phyloP scores from a whole-genome alignment of 1,140 invertebrate genomes.

The Sitophilus oryzae region DNA sequence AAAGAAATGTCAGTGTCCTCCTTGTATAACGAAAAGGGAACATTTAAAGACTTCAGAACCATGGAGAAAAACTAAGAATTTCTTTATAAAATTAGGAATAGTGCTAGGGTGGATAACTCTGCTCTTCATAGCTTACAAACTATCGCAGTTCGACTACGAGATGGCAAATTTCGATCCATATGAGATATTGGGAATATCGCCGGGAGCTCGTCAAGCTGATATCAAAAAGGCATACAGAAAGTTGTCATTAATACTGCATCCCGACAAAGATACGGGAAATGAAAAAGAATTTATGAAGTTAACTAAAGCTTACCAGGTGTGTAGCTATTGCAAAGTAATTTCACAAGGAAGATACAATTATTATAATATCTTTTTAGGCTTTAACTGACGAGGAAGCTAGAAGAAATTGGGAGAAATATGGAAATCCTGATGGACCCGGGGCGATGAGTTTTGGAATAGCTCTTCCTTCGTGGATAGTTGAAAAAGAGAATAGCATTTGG shows the following conservation, averaged over 20 bases:
- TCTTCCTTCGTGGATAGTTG: constrained; percentile 99
- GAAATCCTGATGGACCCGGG: constrained; percentile 98
- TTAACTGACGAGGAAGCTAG: constrained; percentile 94
- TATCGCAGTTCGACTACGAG: constrained; percentile 95
- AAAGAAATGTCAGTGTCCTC: constrained; percentile 80
- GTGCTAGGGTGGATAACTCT: constrained; percentile 85
- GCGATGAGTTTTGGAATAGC: constrained; percentile 99
- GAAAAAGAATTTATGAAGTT: constrained; percentile 96
- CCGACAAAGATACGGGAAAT: constrained; percentile 96
- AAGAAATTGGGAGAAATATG: constrained; percentile 98
- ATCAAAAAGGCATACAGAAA: constrained; percentile 96
- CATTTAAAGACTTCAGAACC: constrained; percentile 77
- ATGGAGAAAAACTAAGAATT: constrained; percentile 75
- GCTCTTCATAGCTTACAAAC: constrained; percentile 86
- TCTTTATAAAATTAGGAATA: constrained; percentile 58
- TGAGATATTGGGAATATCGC: constrained; percentile 86
- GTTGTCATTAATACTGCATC: constrained; percentile 90
- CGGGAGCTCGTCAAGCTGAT: constrained; percentile 74
- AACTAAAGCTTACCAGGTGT: constrained; percentile 84
- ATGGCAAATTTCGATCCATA: constrained; percentile 99
- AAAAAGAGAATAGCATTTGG: constrained; percentile 98
- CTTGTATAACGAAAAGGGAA: constrained; percentile 79
- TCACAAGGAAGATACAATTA: neutral
- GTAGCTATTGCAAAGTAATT: neutral
- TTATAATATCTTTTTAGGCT: constrained; percentile 53